A percentile compares a stretch with the other conserved stretches of the same genome.
Conservation (phyloP, 2,888 invertebrate genomes). For the Trichogramma dendrolimi region DNA sequence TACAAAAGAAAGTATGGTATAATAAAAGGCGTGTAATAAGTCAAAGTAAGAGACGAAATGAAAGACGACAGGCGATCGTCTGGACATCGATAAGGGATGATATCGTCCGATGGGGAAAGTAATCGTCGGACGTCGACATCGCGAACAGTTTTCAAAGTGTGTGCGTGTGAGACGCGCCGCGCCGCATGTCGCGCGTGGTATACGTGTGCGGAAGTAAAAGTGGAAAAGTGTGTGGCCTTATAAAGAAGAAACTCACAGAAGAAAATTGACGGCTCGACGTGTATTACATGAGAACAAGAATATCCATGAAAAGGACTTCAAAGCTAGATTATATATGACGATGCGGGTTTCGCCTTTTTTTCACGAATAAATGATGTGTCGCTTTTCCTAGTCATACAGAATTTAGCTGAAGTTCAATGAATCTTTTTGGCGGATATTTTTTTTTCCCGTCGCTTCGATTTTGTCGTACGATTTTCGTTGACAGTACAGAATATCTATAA, state of each 20-base stretch:
- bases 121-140: too few species aligned
- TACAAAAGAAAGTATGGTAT: background rate
- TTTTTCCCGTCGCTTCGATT: too few species aligned
- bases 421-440: too few species aligned
- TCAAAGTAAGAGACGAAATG: slow-evolving; percentile 1
- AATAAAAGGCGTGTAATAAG: background rate
- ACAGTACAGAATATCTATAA: background rate
- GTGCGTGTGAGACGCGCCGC: too few species aligned
- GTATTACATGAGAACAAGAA: background rate
- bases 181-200: too few species aligned
- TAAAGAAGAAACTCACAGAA: slow-evolving; percentile 5
- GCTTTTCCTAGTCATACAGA: too few species aligned
- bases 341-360: slow-evolving; percentile 19
- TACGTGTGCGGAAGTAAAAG: slow-evolving; percentile 12
- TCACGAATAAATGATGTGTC: slow-evolving; percentile 2
- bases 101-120: too few species aligned
- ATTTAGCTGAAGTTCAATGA: too few species aligned
- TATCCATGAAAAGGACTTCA: slow-evolving; percentile 15
- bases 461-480: too few species aligned
- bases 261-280: slow-evolving; percentile 15
- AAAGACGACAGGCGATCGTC: background rate
- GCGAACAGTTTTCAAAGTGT: too few species aligned
- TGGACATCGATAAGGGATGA: too few species aligned
- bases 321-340: slow-evolving; percentile 19
- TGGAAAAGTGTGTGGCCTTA: slow-evolving; percentile 13